These are phyloP conservation scores for Scalopus aquaticus DNA, from an alignment of 2,113 vertebrate species.

Conservation along the genomic window DNA sequence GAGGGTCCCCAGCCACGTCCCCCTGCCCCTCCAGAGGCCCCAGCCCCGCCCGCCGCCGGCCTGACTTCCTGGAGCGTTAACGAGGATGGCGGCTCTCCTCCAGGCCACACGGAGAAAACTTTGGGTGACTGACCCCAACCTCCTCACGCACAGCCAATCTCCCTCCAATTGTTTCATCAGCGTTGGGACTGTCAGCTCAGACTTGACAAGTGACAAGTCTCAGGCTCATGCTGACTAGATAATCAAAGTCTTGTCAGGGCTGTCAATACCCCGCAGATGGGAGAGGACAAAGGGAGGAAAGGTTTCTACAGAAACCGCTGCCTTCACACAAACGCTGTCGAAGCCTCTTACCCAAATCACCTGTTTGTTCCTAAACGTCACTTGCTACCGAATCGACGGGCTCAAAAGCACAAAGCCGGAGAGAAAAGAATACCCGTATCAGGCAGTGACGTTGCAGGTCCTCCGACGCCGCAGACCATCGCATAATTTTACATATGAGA, in stretches of 20 bases:
- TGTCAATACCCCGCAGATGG: conserved; percentile 95
- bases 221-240: conserved; percentile 95
- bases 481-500: neutral
- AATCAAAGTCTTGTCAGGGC: conserved; percentile 98
- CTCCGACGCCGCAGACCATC: conserved; percentile 30
- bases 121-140: conserved; percentile 88
- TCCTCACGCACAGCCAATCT: conserved; percentile 85
- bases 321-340: conserved; percentile 84
- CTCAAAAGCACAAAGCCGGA: conserved; percentile 53
- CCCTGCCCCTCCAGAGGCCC: neutral
- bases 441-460: conserved; percentile 33
- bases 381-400: conserved; percentile 82
- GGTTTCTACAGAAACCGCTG: conserved; percentile 86
- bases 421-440: conserved; percentile 50
- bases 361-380: conserved; percentile 88
- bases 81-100: conserved; percentile 83
- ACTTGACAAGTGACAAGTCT: conserved; percentile 95
- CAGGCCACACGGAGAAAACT: conserved; percentile 82
- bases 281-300: conserved; percentile 88
- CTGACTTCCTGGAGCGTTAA: conserved; percentile 70
- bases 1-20: neutral
- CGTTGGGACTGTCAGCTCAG: conserved; percentile 87
- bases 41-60: conserved; percentile 13
- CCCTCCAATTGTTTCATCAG: conserved; percentile 95
- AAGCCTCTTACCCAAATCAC: conserved; percentile 88